Conservation (phyloP, 2,797 vertebrate genomes). For the Melanotaenia pygmaea region DNA sequence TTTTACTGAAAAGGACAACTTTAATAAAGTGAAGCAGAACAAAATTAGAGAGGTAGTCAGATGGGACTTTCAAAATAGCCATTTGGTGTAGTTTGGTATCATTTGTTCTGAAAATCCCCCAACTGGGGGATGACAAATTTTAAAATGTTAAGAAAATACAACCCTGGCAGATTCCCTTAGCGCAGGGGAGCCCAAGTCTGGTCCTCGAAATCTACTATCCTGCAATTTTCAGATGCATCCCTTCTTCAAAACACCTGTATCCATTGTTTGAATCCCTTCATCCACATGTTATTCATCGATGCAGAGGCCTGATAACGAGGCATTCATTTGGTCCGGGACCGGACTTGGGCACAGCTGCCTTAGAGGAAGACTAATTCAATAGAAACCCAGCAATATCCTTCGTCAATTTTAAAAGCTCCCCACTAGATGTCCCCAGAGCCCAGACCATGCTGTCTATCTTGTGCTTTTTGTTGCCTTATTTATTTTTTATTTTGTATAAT, state of each 20-base stretch:
- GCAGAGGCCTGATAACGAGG: no score
- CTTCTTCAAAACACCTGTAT: no score
- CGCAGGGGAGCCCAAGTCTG: not conserved
- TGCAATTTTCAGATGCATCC: no score
- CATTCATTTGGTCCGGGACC: no score
- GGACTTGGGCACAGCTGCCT: no score
- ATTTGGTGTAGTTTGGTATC: not conserved
- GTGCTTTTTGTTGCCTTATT: conserved; percentile 10
- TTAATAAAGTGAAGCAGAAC: no score
- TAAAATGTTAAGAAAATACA: not conserved
- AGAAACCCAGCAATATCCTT: not conserved
- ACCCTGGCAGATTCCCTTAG: not conserved
- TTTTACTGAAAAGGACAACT: no score
- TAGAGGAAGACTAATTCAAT: not conserved
- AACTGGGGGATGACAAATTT: not conserved
- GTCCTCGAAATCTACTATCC: no score
- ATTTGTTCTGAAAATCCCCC: not conserved
- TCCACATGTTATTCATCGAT: no score
- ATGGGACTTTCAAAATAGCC: no score
- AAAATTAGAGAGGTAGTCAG: no score
- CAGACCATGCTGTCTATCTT: not conserved
- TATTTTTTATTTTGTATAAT: not conserved
- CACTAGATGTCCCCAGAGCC: conserved; percentile 78
- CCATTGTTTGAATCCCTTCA: no score
- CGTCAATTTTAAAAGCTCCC: conserved; percentile 31